Evolutionary conservation across 1,140 invertebrate species (phyloP).

Genomic region (Anadara kagoshimensis): DNA sequence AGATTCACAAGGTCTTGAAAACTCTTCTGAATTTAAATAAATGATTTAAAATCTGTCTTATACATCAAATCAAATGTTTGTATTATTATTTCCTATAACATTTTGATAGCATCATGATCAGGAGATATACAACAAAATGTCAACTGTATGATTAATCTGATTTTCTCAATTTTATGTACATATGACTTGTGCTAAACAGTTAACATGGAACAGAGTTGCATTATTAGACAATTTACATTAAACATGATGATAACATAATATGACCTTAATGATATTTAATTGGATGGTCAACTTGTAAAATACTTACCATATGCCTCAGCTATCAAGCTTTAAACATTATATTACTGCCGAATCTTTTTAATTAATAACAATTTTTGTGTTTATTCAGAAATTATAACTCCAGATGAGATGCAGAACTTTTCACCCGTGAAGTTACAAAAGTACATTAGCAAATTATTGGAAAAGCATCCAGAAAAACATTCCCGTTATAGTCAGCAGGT

Average conservation of each 20-base stretch:
- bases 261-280: too few species aligned
- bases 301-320: too few species aligned
- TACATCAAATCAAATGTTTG: too few species aligned
- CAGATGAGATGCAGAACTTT: constrained; percentile 26
- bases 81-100: too few species aligned
- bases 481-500: constrained; percentile 54
- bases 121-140: too few species aligned
- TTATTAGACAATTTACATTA: neutral
- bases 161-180: too few species aligned
- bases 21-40: too few species aligned
- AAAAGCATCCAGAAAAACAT: constrained; percentile 54
- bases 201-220: neutral
- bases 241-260: constrained; percentile 7
- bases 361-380: neutral
- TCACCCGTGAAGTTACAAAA: constrained; percentile 20
- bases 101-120: too few species aligned
- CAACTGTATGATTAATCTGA: too few species aligned
- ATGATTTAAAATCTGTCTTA: too few species aligned
- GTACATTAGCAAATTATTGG: constrained; percentile 30
- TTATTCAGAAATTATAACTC: constrained; percentile 32
- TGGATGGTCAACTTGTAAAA: neutral
- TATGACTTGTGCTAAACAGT: neutral
- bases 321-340: neutral
- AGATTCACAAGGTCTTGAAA: too few species aligned
- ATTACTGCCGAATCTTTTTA: too few species aligned